Conservation (phyloP, 2,888 invertebrate genomes). For the Acanthosepion lycidas region DNA sequence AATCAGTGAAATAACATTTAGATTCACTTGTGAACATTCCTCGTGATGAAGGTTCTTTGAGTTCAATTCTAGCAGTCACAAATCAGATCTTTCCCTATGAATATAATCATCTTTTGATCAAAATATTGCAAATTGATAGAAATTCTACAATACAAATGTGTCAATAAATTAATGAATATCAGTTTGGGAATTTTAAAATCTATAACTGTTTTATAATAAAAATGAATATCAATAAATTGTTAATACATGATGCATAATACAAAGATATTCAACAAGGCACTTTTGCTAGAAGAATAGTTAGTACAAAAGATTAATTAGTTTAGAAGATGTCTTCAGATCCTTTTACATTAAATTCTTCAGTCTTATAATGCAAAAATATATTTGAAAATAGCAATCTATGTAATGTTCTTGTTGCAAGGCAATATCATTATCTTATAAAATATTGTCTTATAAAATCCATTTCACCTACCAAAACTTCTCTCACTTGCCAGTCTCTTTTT, state of each 20-base stretch:
- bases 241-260: background rate
- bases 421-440: background rate
- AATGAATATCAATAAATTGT: background rate
- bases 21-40: too few species aligned
- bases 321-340: too few species aligned
- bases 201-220: background rate
- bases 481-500: constrained; percentile 68
- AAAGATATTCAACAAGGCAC: background rate
- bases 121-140: too few species aligned
- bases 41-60: too few species aligned
- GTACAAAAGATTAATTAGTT: background rate
- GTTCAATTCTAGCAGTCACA: too few species aligned
- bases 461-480: constrained; percentile 67
- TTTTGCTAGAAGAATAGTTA: background rate
- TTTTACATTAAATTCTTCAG: background rate
- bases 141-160: too few species aligned
- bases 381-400: background rate
- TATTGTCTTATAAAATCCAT: background rate
- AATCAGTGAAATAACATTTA: too few species aligned
- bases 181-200: too few species aligned
- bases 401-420: background rate
- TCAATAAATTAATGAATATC: too few species aligned
- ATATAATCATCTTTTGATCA: too few species aligned
- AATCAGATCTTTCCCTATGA: too few species aligned
- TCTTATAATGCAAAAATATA: background rate